Base-by-base conservation (phyloP, 2,888 invertebrate species). In the Thera britannica region DNA sequence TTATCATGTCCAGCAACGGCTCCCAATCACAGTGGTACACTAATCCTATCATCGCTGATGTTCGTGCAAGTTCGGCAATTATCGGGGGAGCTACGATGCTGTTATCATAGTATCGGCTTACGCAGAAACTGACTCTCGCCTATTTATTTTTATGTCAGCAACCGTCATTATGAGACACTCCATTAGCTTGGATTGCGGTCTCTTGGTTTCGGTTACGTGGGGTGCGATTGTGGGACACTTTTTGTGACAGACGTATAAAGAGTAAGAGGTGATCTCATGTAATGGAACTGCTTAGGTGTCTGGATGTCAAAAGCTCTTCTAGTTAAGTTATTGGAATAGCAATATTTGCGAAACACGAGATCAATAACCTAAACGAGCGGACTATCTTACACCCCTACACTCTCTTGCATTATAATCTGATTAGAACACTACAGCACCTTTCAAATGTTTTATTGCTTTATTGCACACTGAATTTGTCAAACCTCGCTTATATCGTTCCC, bases 81-180 rank as follows among this genome's bases (percentile, higher is more conserved):
- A 93, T 93, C 88, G 92, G 84, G 91, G 92, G 91, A 87, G 89
- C 88, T 89, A 89, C 89, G 90, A 90, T 56, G 57, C 57, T 93
- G 93, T 93, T 93, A 93, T 93, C 93, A 93, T 92, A 93, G 93
- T 93, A 93, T 93, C 93, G 90, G 92, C 93, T 93, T 93, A 93
- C 93, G 90, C 90, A 93, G 93, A 93, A 93, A 93, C 93, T 87
- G 93, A 93, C 88, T 92, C 93, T 92, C 87, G 92, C 90, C 93
- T 93, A 93, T 93, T 93, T 93, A 93, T 93, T 93, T 93, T 93
- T 93, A 93, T 93, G 93, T 93, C 93, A 93, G 92, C 92, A 92
- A 92, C 92, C 92, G 92, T 92, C 93, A 93, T 93, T 92, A 93
- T 92, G 92, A 91, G 93, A 93, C 93, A 93, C 93, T 93, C 93